Evolutionary conservation across 2,113 vertebrate genomes (phyloP), one percentile per base, ranked within the genome.

Genomic region (Pampusana beccarii): DNA sequence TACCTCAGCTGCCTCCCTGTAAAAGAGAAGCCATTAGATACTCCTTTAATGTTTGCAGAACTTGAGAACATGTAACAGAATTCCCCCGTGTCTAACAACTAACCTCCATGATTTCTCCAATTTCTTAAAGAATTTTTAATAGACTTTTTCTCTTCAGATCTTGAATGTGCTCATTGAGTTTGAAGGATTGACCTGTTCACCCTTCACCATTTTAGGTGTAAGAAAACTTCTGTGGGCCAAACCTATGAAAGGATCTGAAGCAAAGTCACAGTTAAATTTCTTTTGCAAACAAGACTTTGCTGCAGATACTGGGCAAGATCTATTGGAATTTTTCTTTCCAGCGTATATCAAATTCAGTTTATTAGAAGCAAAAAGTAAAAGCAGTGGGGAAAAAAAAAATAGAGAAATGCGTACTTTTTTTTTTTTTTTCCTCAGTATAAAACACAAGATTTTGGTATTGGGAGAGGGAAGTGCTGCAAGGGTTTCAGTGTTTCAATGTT

Each of bases 81-180:
- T 94, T 96, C 94, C 92, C 88, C 56, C 40, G 64, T 86, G 93
- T 65, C 85, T 70, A 95, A 88, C 67, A 93, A 93, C 56, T 86
- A 78, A 67, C 61, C 53, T 91, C 66, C 40, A 81, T 0, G 0
- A 93, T 80, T 93, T 79, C 92, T 96, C 75, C 72, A 88, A 16
- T 96, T 93, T 88, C 93, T 94, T 80, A 42, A 93, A 77, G 88
- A 70, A 62, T 83, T 94, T 95, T 96, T 94, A 92, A 86, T 72
- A 80, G 66, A n/a, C 10, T 34, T 64, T 79, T 92, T 74, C 60
- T 67, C 38, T 66, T 91, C 46, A 93, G 90, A 93, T 74, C 75
- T 90, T 94, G 48, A 94, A 93, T 83, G 72, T 71, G 20, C 34
- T 92, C 60, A 71, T 9, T 84, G 82, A 92, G 38, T 92, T 66